Evolutionary conservation across 2,113 vertebrate genomes (phyloP), one percentile per base, ranked within the genome.

Genomic region (Leptocoma aspasia): DNA sequence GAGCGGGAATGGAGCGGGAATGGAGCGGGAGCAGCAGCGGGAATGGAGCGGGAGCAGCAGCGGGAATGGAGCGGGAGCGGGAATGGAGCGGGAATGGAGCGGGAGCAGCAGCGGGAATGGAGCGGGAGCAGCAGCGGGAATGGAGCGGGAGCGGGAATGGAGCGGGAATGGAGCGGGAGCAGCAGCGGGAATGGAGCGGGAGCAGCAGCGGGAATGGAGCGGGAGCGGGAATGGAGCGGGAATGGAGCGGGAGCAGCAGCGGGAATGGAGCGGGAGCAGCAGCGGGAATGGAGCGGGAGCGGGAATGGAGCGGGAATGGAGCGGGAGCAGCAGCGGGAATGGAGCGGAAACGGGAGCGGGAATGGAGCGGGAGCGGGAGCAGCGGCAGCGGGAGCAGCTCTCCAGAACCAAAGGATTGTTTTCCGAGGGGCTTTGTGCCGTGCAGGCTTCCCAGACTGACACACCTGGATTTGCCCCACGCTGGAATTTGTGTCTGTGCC

Each of bases 11-110:
- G n/a, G n/a, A n/a, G n/a, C n/a, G n/a, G n/a, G n/a, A n/a, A n/a
- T n/a, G n/a, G 9, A 44, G 21, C 9, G 39, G 39, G 39, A 7
- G 63, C 10, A 68, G 8, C 2, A 28, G 2, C 3, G 4, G 24
- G 20, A 19, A 2, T 5, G 8, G 9, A 30, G 1, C 3, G 3
- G 52, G 11, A 27, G 13, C 13, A 12, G 41, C n/a, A 42, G 4
- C 4, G 1, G 39, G 39, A 35, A 1, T 1, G 24, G 6, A 30
- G 1, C 3, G 0, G 20, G 8, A n/a, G 37, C 3, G n/a, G n/a
- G n/a, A n/a, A n/a, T n/a, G n/a, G n/a, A 42, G 4, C 5, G 1
- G 35, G 15, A 33, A 3, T 10, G 6, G 39, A 39, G 39, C 41
- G 13, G 41, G 41, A 63, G 18, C 12, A 10, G 35, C 8, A 30